phyloP scores from a whole-genome alignment of 2,888 invertebrate genomes.

The Lordiphosa fenestrarum region DNA sequence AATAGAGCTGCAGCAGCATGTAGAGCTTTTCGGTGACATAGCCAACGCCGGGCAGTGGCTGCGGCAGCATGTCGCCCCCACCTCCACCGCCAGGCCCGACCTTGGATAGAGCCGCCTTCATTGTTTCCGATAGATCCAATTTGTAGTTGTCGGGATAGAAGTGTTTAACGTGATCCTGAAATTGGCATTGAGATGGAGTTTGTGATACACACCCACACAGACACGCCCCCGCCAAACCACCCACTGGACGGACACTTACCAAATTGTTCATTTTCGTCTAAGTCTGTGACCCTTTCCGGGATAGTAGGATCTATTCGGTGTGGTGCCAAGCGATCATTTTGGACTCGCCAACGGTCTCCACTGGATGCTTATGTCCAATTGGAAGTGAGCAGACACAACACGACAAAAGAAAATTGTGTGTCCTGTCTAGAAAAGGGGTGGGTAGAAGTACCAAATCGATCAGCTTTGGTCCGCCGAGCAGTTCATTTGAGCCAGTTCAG shows the following conservation, averaged over 20 bases:
- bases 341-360: slow-evolving; percentile 33
- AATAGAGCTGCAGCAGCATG: slow-evolving; percentile 90
- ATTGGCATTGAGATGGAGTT: slow-evolving; percentile 1
- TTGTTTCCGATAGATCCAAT: slow-evolving; percentile 92
- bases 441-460: background rate
- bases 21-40: slow-evolving; percentile 94
- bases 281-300: slow-evolving; percentile 23
- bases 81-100: slow-evolving; percentile 82
- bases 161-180: slow-evolving; percentile 82
- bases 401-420: slow-evolving; percentile 56
- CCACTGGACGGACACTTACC: slow-evolving; percentile 48
- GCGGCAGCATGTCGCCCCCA: slow-evolving; percentile 58
- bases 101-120: slow-evolving; percentile 92
- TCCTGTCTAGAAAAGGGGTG: slow-evolving; percentile 26
- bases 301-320: slow-evolving; percentile 44
- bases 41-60: slow-evolving; percentile 83
- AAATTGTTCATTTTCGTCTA: slow-evolving; percentile 77
- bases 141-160: slow-evolving; percentile 86
- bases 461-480: no score
- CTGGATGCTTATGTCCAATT: slow-evolving; percentile 14
- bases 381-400: slow-evolving; percentile 27
- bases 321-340: slow-evolving; percentile 52
- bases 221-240: slow-evolving; percentile 41
- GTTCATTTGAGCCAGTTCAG: no score
- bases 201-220: slow-evolving; percentile 38